These are phyloP conservation scores for Drosophila rubida DNA, from an alignment of 2,888 invertebrate species.

Conservation along the genomic window DNA sequence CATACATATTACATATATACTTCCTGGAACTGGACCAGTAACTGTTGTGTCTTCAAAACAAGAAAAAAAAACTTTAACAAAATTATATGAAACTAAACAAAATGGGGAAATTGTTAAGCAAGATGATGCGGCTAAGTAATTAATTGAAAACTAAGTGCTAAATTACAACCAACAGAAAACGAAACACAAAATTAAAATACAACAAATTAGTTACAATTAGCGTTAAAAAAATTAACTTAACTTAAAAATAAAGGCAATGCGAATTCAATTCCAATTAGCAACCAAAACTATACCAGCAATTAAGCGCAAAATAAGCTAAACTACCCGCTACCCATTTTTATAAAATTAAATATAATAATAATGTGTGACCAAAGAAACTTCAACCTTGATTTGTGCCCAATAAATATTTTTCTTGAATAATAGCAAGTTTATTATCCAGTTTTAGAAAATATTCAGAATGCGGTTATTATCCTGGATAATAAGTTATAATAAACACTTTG, in stretches of 20 bases:
- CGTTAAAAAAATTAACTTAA: conserved; percentile 46
- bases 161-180: conserved; percentile 43
- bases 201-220: conserved; percentile 69
- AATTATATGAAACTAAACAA: conserved; percentile 35
- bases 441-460: neutral
- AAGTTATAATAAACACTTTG: neutral
- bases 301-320: neutral
- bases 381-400: no score
- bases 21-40: conserved; percentile 85
- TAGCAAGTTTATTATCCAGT: no score
- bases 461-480: no score
- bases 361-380: no score
- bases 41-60: conserved; percentile 85
- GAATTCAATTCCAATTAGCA: conserved; percentile 68
- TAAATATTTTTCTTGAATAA: no score
- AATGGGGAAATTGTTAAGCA: conserved; percentile 52
- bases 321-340: neutral
- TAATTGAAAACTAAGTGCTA: conserved; percentile 75
- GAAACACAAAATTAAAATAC: conserved; percentile 2
- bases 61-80: conserved; percentile 54
- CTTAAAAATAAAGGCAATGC: conserved; percentile 34
- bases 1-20: conserved; percentile 67
- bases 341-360: no score
- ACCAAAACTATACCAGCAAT: conserved; percentile 8
- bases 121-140: conserved; percentile 47